A percentile compares a stretch with the other conserved stretches of the same genome.
Evolutionary conservation across 2,797 vertebrate species (phyloP).

Genomic region (Hozukius guyotensis): DNA sequence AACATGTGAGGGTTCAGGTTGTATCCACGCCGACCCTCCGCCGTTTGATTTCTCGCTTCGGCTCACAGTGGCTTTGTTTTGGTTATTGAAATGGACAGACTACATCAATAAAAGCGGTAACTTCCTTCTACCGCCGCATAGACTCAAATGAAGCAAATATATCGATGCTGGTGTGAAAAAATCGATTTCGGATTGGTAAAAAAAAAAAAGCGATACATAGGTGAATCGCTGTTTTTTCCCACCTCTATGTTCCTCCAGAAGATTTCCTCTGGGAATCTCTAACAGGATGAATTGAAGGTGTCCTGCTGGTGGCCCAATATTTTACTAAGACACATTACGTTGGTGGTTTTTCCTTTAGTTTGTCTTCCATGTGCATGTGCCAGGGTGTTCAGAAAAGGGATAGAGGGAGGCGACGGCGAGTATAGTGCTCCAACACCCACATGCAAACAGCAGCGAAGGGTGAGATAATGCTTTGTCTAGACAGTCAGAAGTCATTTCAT

Average conservation of each 20-base stretch:
- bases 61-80: no score
- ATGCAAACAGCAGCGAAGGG: conserved; percentile 29
- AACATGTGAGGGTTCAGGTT: no score
- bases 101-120: no score
- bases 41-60: no score
- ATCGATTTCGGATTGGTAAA: no score
- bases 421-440: background rate
- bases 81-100: no score
- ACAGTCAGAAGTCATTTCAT: conserved; percentile 77
- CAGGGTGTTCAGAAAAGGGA: conserved; percentile 4
- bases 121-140: no score
- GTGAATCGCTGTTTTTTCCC: no score
- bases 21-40: no score
- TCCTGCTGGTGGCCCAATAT: background rate
- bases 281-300: background rate
- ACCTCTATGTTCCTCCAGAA: background rate
- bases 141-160: background rate
- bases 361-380: background rate
- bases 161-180: no score
- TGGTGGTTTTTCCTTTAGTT: background rate
- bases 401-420: background rate
- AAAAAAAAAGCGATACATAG: no score
- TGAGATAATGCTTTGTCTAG: conserved; percentile 82
- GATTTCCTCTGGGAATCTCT: background rate
- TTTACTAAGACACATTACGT: background rate